These are phyloP conservation scores for Ammodytes marinus DNA, from an alignment of 2,113 vertebrate genomes.

Conservation along the genomic window DNA sequence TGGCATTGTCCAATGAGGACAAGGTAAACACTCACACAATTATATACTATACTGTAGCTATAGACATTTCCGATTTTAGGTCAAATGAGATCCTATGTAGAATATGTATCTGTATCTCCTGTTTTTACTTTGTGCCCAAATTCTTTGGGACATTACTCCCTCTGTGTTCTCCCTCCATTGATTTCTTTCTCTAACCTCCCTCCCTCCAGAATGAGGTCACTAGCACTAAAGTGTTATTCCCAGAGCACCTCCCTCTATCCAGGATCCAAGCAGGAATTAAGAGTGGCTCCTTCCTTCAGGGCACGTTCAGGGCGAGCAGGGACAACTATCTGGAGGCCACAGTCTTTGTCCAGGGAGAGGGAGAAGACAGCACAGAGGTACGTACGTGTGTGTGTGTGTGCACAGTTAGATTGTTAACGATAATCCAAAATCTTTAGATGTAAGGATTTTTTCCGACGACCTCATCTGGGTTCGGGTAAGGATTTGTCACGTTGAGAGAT, in stretches of 20 bases:
- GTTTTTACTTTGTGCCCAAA: constrained; percentile 11
- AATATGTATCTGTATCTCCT: neutral
- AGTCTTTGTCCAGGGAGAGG: constrained; percentile 93
- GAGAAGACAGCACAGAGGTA: constrained; percentile 91
- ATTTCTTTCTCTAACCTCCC: neutral
- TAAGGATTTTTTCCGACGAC: neutral
- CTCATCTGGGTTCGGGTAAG: neutral
- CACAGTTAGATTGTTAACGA: neutral
- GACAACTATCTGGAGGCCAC: constrained; percentile 98
- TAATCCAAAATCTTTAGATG: neutral
- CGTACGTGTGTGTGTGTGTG: constrained; percentile 12
- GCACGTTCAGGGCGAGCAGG: constrained; percentile 93
- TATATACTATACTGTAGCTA: neutral
- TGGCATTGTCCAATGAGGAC: constrained; percentile 92
- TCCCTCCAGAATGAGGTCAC: constrained; percentile 90
- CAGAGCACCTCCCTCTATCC: constrained; percentile 95
- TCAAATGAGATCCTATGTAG: neutral
- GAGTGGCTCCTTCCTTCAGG: constrained; percentile 91
- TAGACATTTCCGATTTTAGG: neutral
- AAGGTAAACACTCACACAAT: constrained; percentile 81
- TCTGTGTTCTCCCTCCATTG: neutral
- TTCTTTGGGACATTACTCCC: neutral
- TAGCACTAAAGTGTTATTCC: constrained; percentile 91
- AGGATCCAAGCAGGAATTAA: constrained; percentile 95
- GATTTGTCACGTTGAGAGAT: neutral